Evolutionary conservation across 2,888 invertebrate genomes (phyloP), one percentile per base, ranked within the genome.

Genomic region (Orthosia gothica): DNA sequence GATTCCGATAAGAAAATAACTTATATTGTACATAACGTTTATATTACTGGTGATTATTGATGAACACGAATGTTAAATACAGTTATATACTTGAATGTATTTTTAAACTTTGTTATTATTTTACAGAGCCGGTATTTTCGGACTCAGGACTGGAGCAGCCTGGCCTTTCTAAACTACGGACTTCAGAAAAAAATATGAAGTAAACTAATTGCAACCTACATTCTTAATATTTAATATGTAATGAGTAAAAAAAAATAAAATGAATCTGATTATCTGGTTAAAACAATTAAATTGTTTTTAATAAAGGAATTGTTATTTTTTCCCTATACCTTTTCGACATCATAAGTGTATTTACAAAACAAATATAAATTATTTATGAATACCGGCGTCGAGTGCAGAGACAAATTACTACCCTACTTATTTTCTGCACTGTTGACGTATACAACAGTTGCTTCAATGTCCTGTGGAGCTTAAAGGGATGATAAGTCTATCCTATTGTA

Each of bases 111-210:
- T 0, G 4, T 61, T 55, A 16, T 69, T 68, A 45, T 58, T 55
- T 81, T 57, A 12, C 77, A 81, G 81, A 58, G 52, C 49, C 50
- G 81, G 81, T 52, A 13, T 81, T 13, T 81, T 58, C 26, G 81
- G 11, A 26, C 73, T 81, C 26, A 57, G 65, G 16, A 81, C 81
- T 58, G 62, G 69, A 64, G 66, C 63, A 32, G 32, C 49, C 16
- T 91, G 90, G 89, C 91, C 91, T 47, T 91, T 84, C 76, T 90
- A 82, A 87, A n/a, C 32, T n/a, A 54, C 7, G 26, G 49, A 45
- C 20, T 26, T 3, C 5, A 26, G 3, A 23, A 0, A 59, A 47
- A 32, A 18, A 26, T 47, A 52, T 26, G 18, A 16, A 50, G n/a
- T 12, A 20, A 54, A 61, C 15, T 54, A 45, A 26, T 58, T 45